Base-by-base conservation (phyloP, 2,888 invertebrate species). In the Pachymerium ferrugineum region DNA sequence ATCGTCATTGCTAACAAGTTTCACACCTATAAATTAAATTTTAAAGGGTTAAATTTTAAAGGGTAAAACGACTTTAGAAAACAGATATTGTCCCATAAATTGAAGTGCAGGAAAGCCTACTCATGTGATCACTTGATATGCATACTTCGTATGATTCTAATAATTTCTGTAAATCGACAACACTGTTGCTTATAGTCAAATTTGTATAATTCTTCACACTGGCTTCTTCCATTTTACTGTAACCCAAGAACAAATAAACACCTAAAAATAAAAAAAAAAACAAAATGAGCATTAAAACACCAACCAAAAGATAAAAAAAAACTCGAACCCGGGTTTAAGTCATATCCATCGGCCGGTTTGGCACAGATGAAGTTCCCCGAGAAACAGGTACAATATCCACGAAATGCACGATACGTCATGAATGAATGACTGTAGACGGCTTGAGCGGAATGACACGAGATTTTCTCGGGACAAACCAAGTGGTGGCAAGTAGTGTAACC, bases 351-450 rank as follows among this genome's bases (percentile, higher is more conserved):
- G 19, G 33, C 73, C 25, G 94, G 94, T 80, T 93, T 88, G 91
- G 93, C 93, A 85, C 94, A 94, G 84, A 94, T 93, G 84, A 94
- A 94, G 77, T 91, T 89, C 35, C 94, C 93, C 25, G 93, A 93
- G 85, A 94, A 94, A 84, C 94, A 94, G 79, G 93, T 88, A 84
- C 94, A 94, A 75, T 92, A 88, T 47, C 94, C 93, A 47, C 93
- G 87, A 82, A 90, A 93, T 8, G 94, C 94, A 83, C 93, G 93
- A 85, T 93, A 94, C 73, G 93, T 91, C 6, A 94, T 93, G 1
- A 93, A 91, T 42, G 92, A 91, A 83, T 94, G 94, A 80, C 75
- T 76, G 76, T 78, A 79, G 29, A 76, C 74, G 25, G 79, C 78
- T 47, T 75, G 73, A 3, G 74, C 68, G 0, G 78, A 77, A 70